Percentiles rank a stretch among this genome's conserved stretches.
phyloP scores from a whole-genome alignment of 2,888 invertebrate species.

The Meiosimyza decipiens region DNA sequence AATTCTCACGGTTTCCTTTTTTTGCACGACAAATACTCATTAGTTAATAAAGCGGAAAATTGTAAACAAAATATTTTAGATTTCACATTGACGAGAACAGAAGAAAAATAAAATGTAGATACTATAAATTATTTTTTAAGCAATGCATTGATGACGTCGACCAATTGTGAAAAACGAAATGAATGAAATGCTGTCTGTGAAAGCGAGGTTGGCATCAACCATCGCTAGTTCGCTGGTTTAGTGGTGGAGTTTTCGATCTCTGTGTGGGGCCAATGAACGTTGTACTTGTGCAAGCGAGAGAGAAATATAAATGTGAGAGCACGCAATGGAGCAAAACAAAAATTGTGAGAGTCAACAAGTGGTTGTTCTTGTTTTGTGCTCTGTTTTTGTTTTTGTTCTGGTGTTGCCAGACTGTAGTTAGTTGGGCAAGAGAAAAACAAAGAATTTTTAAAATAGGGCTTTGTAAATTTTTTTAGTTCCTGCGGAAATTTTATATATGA shows the following conservation, averaged over 20 bases:
- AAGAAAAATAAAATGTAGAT: no score
- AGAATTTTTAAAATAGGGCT: no score
- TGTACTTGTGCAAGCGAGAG: not conserved
- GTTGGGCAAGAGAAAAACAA: no score
- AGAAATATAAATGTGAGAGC: no score
- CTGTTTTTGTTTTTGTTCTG: no score
- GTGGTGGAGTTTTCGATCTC: not conserved
- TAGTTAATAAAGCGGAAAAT: slow-evolving; percentile 18
- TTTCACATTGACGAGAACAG: not conserved
- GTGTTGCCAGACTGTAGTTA: no score
- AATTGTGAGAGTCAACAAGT: no score
- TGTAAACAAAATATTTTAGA: slow-evolving; percentile 7
- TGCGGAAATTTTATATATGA: no score
- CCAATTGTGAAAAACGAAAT: slow-evolving; percentile 3
- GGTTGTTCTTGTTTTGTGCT: no score
- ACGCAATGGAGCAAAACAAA: no score
- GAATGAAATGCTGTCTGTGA: not conserved
- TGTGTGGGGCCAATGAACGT: not conserved
- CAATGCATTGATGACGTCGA: slow-evolving; percentile 28
- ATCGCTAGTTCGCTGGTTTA: not conserved
- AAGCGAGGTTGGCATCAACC: not conserved
- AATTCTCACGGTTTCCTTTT: not conserved
- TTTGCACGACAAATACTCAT: not conserved
- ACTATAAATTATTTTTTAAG: no score
- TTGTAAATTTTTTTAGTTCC: no score